Evolutionary conservation across 2,888 invertebrate genomes (phyloP).

Genomic region (Apamea crenata): DNA sequence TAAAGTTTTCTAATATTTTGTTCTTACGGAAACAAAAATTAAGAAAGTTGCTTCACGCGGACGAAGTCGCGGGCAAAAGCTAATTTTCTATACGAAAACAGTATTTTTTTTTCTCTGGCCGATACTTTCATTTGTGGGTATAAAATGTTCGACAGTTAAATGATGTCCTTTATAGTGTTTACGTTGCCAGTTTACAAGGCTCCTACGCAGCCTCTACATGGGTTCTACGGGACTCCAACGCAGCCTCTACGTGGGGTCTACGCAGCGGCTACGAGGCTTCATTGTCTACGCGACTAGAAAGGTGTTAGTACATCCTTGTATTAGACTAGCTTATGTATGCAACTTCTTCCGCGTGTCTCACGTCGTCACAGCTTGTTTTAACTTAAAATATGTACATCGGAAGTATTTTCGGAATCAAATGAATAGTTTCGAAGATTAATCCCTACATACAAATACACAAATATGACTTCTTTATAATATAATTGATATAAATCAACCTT

Average conservation of each 20-base stretch:
- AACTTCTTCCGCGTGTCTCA: too few relatives aligned
- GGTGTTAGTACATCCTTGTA: neutral
- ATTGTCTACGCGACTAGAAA: constrained; percentile 4
- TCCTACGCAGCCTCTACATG: neutral
- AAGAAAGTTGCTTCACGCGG: too few relatives aligned
- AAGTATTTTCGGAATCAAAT: neutral
- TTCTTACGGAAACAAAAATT: too few relatives aligned
- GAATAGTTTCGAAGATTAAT: neutral
- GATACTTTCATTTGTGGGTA: too few relatives aligned
- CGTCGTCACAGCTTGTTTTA: too few relatives aligned
- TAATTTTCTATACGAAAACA: neutral
- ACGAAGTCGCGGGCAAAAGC: too few relatives aligned
- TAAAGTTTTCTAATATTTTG: too few relatives aligned
- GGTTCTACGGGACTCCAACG: neutral
- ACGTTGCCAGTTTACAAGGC: neutral
- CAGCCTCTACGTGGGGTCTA: neutral
- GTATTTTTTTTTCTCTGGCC: neutral
- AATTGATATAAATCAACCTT: neutral
- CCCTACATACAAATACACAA: neutral
- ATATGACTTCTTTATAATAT: neutral
- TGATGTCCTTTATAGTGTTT: neutral
- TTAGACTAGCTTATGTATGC: neutral
- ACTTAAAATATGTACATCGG: too few relatives aligned
- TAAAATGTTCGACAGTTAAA: neutral
- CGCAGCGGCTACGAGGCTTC: neutral